phyloP scores from a whole-genome alignment of 2,113 vertebrate genomes.

The Hipposideros armiger region DNA sequence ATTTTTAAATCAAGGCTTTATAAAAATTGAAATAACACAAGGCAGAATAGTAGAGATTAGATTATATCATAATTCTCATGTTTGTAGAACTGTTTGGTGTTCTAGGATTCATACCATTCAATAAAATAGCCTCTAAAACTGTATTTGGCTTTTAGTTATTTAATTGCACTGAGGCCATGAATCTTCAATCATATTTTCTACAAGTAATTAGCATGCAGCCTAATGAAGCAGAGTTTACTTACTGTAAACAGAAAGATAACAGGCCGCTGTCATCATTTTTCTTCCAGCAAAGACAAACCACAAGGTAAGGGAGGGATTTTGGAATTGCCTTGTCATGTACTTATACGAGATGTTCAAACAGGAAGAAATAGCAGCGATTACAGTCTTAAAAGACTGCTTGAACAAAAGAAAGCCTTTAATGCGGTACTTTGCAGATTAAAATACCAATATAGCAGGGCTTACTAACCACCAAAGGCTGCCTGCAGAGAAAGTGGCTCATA shows the following conservation, averaged over 20 bases:
- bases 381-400: slow-evolving; percentile 57
- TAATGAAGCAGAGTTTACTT: slow-evolving; percentile 62
- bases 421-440: slow-evolving; percentile 58
- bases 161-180: slow-evolving; percentile 13
- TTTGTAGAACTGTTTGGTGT: not conserved
- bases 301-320: slow-evolving; percentile 44
- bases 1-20: slow-evolving; percentile 48
- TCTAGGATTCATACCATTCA: slow-evolving; percentile 11
- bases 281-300: slow-evolving; percentile 62
- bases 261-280: slow-evolving; percentile 49
- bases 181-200: slow-evolving; percentile 56
- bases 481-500: slow-evolving; percentile 16
- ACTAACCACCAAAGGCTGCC: not conserved
- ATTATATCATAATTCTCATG: not conserved
- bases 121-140: slow-evolving; percentile 36
- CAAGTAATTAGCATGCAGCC: slow-evolving; percentile 61
- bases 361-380: slow-evolving; percentile 62
- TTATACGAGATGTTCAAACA: slow-evolving; percentile 62
- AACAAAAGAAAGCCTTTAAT: slow-evolving; percentile 61
- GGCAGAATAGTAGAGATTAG: not conserved
- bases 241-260: slow-evolving; percentile 64
- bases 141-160: slow-evolving; percentile 24
- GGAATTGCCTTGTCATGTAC: slow-evolving; percentile 50
- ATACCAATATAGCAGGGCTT: slow-evolving; percentile 28
- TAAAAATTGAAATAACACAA: slow-evolving; percentile 31